Base-by-base conservation (phyloP, 1,140 invertebrate genomes). In the Anoplolepis gracilipes region DNA sequence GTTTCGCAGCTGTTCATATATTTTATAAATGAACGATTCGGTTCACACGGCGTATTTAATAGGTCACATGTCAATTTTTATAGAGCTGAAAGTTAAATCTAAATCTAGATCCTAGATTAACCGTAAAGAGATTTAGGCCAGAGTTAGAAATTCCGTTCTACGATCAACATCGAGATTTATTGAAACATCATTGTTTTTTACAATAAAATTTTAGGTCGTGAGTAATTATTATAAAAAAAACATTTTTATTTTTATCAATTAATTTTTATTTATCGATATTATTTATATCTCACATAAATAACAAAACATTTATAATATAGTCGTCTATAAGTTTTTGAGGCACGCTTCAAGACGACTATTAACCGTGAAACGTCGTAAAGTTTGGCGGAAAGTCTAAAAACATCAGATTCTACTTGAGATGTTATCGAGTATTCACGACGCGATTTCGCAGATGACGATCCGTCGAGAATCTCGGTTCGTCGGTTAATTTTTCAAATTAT, bases 401-500 rank as follows among this genome's bases (percentile, higher is more conserved):
- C 75, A 55, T 39, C 13, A 11, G 3, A 49, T 53, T 67, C 46
- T 22, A 49, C 39, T 36, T 22, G 65, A 49, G 59, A 49, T n/a
- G 19, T 28, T 64, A 64, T 75, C 67, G 55, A 64, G 57, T 84
- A 76, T 84, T 62, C 42, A 59, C 59, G 25, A 36, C 10, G 11
- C 49, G 70, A 30, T 39, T 57, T 49, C n/a, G 59, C 19, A 57
- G 64, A 55, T 39, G 59, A 55, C 53, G 46, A 55, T 67, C 69
- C 42, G 46, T 22, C 64, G 4, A 13, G 64, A 13, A 72, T 39
- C 36, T 33, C 55, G 42, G 85, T 62, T 85, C n/a, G 55, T 39
- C 70, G 73, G 77, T 88, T 88, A 91, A 91, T 91, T 91, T 91
- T 88, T 90, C 88, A 88, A 91, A 91, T 91, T 87, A 91, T 88